phyloP scores from a whole-genome alignment of 2,888 invertebrate genomes.

The Adelphocoris suturalis region DNA sequence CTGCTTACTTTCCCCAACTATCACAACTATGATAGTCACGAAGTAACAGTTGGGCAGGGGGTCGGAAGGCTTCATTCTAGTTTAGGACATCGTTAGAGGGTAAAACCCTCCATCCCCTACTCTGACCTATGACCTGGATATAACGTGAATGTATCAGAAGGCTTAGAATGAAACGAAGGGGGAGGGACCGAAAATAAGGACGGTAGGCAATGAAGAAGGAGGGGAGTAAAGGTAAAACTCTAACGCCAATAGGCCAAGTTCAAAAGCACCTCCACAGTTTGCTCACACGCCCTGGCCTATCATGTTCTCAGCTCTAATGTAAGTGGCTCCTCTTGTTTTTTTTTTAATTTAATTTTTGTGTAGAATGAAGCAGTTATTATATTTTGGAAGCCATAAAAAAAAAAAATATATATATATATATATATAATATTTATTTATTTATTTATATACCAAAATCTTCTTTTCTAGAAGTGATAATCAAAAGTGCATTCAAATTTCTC shows the following conservation, averaged over 20 bases:
- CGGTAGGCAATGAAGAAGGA: conserved; percentile 9
- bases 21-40: conserved; percentile 62
- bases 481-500: too few relatives aligned
- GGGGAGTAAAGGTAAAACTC: conserved; percentile 23
- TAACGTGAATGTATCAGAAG: conserved; percentile 54
- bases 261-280: conserved; percentile 41
- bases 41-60: conserved; percentile 53
- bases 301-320: conserved; percentile 54
- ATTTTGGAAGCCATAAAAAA: too few relatives aligned
- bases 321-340: not conserved
- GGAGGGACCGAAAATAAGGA: conserved; percentile 44
- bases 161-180: conserved; percentile 4
- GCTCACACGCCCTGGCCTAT: conserved; percentile 25
- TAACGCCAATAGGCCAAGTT: conserved; percentile 57
- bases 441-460: too few relatives aligned
- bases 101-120: conserved; percentile 16
- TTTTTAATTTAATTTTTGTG: too few relatives aligned
- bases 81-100: conserved; percentile 50
- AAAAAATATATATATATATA: too few relatives aligned
- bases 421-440: too few relatives aligned
- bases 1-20: conserved; percentile 45
- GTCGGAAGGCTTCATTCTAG: conserved; percentile 34
- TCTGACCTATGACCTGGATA: conserved; percentile 53
- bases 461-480: too few relatives aligned
- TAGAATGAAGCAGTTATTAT: too few relatives aligned